Evolutionary conservation across 92 coral and sea anemone genomes (phyloP).

Genomic region (Phenganax stokvisi): DNA sequence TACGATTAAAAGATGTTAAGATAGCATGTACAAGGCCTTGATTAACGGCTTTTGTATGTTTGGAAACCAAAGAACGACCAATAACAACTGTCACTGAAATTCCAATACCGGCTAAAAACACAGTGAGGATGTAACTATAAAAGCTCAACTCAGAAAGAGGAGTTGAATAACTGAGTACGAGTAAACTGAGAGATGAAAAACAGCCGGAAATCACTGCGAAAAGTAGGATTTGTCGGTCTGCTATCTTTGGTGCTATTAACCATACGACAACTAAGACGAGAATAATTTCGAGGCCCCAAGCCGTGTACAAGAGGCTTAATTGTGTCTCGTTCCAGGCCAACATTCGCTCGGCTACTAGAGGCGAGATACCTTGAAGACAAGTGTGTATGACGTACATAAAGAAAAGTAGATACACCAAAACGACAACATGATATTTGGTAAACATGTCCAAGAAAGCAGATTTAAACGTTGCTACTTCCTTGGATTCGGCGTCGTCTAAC

Average conservation of each 20-base stretch:
- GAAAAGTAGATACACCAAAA: constrained; percentile 4
- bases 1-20: constrained; percentile 1
- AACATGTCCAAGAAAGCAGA: constrained; percentile 11
- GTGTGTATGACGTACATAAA: constrained; percentile 15
- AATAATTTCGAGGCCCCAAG: constrained; percentile 14
- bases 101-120: not conserved
- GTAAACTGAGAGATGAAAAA: not conserved
- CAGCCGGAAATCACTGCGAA: not conserved
- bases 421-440: constrained; percentile 3
- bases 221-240: not conserved
- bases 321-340: not conserved
- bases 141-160: not conserved
- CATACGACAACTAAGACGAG: not conserved
- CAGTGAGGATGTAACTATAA: not conserved
- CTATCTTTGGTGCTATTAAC: constrained; percentile 2
- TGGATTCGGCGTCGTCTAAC: not conserved
- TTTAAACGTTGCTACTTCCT: not conserved
- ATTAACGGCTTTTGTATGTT: constrained; percentile 7
- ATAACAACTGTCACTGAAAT: constrained; percentile 12
- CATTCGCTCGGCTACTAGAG: not conserved
- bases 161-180: not conserved
- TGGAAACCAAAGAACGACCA: constrained; percentile 2
- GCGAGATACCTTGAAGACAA: constrained; percentile 4
- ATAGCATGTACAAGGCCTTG: constrained; percentile 13
- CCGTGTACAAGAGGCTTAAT: constrained; percentile 3